Conservation (phyloP, 1,140 invertebrate species). For the Portunus trituberculatus region DNA sequence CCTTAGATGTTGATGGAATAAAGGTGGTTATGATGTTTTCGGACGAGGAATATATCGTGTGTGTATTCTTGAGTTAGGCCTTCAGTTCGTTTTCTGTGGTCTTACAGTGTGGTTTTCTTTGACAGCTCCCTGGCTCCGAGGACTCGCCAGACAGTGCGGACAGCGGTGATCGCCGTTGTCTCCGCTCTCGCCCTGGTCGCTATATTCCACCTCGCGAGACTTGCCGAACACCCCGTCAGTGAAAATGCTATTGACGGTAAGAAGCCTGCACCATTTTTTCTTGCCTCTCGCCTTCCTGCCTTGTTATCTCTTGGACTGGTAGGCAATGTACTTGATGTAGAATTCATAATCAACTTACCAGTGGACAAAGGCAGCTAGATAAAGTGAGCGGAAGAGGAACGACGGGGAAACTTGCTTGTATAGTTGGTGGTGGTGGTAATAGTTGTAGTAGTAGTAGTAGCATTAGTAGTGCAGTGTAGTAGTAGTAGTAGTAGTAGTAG, state of each 20-base stretch:
- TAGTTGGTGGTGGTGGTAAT: not conserved
- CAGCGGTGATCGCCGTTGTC: constrained; percentile 54
- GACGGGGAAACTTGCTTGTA: not conserved
- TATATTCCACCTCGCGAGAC: constrained; percentile 66
- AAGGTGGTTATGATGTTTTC: too few species aligned
- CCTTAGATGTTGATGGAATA: too few species aligned
- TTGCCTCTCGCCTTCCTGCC: not conserved
- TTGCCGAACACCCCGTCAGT: constrained; percentile 61
- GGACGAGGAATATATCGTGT: too few species aligned
- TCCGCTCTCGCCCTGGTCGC: constrained; percentile 66
- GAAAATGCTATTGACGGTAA: constrained; percentile 47
- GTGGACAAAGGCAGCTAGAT: not conserved
- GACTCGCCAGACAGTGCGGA: constrained; percentile 65
- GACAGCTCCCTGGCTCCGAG: constrained; percentile 67
- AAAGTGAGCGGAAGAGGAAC: not conserved
- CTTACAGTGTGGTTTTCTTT: constrained; percentile 38
- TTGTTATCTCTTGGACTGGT: too few species aligned
- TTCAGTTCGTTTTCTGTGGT: not conserved
- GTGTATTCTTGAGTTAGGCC: too few species aligned
- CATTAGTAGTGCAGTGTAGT: not conserved
- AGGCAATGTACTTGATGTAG: too few species aligned
- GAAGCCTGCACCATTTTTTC: not conserved
- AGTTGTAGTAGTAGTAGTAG: not conserved
- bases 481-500: not conserved
- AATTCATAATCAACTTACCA: not conserved